phyloP scores from a whole-genome alignment of 2,797 vertebrate genomes.

The Orientallactaga sibirica region DNA sequence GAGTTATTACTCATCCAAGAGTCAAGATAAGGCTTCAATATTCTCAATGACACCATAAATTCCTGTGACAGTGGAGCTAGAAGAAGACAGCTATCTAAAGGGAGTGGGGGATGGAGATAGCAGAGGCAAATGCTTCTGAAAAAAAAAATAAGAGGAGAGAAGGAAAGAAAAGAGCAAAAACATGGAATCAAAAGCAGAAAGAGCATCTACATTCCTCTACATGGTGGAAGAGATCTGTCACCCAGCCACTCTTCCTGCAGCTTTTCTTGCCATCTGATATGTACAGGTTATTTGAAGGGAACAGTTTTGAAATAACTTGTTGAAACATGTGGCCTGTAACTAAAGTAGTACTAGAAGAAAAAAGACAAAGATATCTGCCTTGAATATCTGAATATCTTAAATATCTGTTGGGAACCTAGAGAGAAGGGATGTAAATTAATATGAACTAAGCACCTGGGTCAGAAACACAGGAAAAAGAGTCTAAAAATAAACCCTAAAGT shows the following conservation, averaged over 20 bases:
- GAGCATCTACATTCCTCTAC: background rate
- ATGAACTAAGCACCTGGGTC: background rate
- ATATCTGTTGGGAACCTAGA: slow-evolving; percentile 3
- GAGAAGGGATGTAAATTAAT: background rate
- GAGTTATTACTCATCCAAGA: too few relatives aligned
- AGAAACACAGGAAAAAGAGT: slow-evolving; percentile 15
- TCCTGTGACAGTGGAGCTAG: too few relatives aligned
- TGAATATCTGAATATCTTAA: background rate
- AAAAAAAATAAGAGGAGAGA: background rate
- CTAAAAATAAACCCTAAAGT: background rate
- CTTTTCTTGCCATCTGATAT: background rate
- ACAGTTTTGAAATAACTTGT: background rate
- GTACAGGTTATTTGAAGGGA: background rate
- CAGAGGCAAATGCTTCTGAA: background rate
- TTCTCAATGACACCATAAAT: too few relatives aligned
- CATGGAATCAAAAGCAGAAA: background rate
- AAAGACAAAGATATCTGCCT: background rate
- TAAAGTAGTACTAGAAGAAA: slow-evolving; percentile 19
- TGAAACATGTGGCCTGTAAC: background rate
- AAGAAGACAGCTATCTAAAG: background rate
- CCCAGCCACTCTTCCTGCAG: background rate
- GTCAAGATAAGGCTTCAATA: too few relatives aligned
- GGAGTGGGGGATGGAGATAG: background rate
- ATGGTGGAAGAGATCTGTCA: background rate
- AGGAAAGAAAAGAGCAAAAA: background rate